Conservation (phyloP, 2,113 vertebrate species). For the Brachirus orientalis region DNA sequence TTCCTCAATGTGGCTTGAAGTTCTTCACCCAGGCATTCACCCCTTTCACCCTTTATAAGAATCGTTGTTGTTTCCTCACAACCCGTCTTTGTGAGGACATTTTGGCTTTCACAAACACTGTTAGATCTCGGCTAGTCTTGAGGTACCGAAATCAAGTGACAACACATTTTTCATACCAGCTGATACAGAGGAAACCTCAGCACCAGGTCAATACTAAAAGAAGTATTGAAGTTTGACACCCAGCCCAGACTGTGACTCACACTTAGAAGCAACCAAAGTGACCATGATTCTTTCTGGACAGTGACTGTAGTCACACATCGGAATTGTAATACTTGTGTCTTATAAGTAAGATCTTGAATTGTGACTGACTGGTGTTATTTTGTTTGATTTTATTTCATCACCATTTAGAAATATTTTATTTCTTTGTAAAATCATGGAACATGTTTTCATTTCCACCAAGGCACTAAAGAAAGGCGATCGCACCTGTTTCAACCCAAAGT, state of each 20-base stretch:
- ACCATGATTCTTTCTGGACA: constrained; percentile 21
- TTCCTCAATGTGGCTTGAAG: no score
- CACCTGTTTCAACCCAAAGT: constrained; percentile 56
- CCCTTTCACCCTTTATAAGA: no score
- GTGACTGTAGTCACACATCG: constrained; percentile 17
- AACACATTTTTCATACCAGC: no score
- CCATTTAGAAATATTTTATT: constrained; percentile 39
- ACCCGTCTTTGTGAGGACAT: no score
- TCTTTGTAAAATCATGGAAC: constrained; percentile 56
- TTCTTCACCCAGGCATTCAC: no score
- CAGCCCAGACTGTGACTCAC: constrained; percentile 11
- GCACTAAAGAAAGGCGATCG: constrained; percentile 57
- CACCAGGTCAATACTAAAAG: no score
- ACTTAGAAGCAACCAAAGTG: constrained; percentile 21
- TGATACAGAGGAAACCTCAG: no score
- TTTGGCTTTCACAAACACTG: no score
- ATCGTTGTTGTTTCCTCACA: no score
- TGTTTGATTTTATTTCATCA: constrained; percentile 41
- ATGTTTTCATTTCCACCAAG: constrained; percentile 34
- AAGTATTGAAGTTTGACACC: no score
- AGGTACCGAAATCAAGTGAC: no score
- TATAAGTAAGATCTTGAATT: constrained; percentile 27
- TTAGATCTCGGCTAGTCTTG: no score
- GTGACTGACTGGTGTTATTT: constrained; percentile 38
- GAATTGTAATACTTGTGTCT: constrained; percentile 28